Evolutionary conservation across 1,140 invertebrate genomes (phyloP).

Genomic region (Camponotus vicinus): DNA sequence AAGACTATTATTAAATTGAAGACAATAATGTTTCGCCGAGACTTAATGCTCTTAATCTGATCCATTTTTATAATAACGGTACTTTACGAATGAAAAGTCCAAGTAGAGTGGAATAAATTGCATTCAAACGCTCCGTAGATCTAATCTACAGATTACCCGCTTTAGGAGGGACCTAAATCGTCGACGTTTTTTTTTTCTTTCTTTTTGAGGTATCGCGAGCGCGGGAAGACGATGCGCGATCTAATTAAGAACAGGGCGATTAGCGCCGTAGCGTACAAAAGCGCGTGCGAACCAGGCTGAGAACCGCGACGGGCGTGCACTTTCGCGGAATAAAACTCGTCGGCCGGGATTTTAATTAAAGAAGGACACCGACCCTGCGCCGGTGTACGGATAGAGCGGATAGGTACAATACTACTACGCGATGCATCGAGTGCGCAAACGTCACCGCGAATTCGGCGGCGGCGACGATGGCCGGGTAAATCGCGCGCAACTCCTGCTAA

Average conservation of each 20-base stretch:
- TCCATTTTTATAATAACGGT: slow-evolving; percentile 7
- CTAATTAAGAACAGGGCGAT: slow-evolving; percentile 77
- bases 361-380: slow-evolving; percentile 51
- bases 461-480: not conserved
- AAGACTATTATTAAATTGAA: not conserved
- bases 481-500: slow-evolving; percentile 29
- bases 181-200: not conserved
- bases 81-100: not conserved
- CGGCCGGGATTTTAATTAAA: slow-evolving; percentile 76
- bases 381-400: not conserved
- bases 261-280: slow-evolving; percentile 71
- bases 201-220: slow-evolving; percentile 44
- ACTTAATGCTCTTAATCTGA: not conserved
- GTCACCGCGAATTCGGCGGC: slow-evolving; percentile 42
- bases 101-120: not conserved
- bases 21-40: not conserved
- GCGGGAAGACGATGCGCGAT: slow-evolving; percentile 50
- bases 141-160: not conserved
- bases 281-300: slow-evolving; percentile 83
- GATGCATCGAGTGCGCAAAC: slow-evolving; percentile 47
- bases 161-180: slow-evolving; percentile 35
- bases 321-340: slow-evolving; percentile 66
- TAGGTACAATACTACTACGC: slow-evolving; percentile 6
- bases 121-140: not conserved
- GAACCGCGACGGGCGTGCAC: slow-evolving; percentile 56